Conservation (phyloP, 2,797 vertebrate species). For the Halcyon smyrnensis region DNA sequence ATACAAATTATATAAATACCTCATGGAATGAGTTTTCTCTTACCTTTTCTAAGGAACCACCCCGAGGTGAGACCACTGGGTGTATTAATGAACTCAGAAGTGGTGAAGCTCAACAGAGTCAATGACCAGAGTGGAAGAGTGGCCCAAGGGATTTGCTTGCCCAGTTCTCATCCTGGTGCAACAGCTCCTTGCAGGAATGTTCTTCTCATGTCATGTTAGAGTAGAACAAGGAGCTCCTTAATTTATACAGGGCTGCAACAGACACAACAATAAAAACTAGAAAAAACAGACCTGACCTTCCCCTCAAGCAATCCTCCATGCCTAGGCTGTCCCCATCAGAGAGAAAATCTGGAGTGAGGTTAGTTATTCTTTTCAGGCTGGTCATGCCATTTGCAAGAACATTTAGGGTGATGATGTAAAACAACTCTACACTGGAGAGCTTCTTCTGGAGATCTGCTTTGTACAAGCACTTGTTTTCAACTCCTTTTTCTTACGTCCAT, state of each 20-base stretch:
- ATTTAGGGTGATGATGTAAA: not conserved
- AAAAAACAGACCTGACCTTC: not conserved
- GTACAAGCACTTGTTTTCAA: not conserved
- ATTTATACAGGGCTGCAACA: not conserved
- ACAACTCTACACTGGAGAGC: not conserved
- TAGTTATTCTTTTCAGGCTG: not conserved
- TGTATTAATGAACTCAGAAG: not conserved
- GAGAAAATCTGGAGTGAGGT: not conserved
- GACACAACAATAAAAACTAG: not conserved
- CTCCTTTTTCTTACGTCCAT: not conserved
- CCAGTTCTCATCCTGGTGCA: not conserved
- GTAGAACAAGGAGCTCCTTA: not conserved
- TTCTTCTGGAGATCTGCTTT: not conserved
- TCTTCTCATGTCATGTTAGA: not conserved
- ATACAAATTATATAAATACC: not conserved
- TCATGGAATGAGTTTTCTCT: not conserved
- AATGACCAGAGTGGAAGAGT: not conserved
- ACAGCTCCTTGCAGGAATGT: not conserved
- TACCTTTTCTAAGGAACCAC: not conserved
- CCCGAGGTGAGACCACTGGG: not conserved
- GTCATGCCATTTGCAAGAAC: not conserved
- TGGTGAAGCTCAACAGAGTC: not conserved
- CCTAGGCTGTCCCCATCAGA: not conserved
- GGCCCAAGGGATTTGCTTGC: not conserved
- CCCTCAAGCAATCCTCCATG: not conserved